Base-by-base conservation (phyloP, 1,140 invertebrate genomes). In the Megalonaias nervosa region DNA sequence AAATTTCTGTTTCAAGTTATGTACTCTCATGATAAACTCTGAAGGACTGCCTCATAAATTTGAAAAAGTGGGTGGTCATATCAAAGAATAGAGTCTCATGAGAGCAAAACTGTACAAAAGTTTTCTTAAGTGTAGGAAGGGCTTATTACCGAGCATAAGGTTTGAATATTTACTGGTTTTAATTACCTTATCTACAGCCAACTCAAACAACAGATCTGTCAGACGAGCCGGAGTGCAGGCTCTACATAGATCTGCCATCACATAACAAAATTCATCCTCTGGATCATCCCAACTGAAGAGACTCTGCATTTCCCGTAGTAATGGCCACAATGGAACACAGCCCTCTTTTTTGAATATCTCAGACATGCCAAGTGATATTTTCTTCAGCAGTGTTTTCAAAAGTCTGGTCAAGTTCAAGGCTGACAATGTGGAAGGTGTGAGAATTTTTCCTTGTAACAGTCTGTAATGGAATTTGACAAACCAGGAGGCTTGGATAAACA, bases 311-410 rank as follows among this genome's bases (percentile, higher is more conserved):
- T 66, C 31, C 48, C 55, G 19, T 2, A 78, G 4, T 31, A 78
- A 17, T 19, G 4, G 5, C 38, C 19, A 17, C 21, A 73, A 55
- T 11, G 64, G 60, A 21, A 58, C 23, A 21, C 31, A 48, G 2
- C 76, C 76, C 60, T 78, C 76, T 73, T 78, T 78, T 23, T 78
- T 78, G 11, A 69, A 65, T 12, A 60, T 17, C 9, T 68, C 69
- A 14, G 59, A 57, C 14, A 78, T 19, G 17, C 62, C 61, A 26
- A n/a, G 48, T 12, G 64, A 67, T 6, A 78, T 26, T 67, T 78
- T 78, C 59, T 78, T 78, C 59, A 78, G 55, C 17, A 78, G 17
- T 17, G 15, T 13, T 17, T 60, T 57, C 17, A 78, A 21, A 67
- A 23, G 23, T 1, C 31, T 59, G 19, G 69, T 31, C 15, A 69